These are phyloP conservation scores for Sinelater perroti DNA, from an alignment of 2,888 invertebrate species.

Conservation along the genomic window DNA sequence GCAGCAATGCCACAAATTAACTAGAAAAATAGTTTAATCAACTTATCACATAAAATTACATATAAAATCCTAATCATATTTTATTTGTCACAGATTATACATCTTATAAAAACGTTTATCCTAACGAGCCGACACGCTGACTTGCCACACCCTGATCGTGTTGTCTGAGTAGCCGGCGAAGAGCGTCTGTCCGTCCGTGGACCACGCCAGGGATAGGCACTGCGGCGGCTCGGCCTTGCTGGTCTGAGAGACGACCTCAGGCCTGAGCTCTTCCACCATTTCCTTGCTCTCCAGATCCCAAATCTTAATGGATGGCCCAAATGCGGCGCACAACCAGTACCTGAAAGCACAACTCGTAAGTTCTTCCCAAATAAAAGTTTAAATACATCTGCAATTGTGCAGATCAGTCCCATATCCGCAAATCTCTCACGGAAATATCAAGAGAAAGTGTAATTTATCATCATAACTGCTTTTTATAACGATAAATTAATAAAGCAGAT, in stretches of 20 bases:
- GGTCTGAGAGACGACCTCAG: constrained; percentile 86
- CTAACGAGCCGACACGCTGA: constrained; percentile 85
- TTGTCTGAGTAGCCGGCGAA: constrained; percentile 99
- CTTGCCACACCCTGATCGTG: constrained; percentile 98
- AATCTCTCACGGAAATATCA: constrained; percentile 57
- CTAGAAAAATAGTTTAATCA: too few relatives aligned
- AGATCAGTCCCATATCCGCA: constrained; percentile 62
- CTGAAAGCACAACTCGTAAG: too few relatives aligned
- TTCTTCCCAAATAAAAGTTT: too few relatives aligned
- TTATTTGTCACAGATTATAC: too few relatives aligned
- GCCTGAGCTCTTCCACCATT: constrained; percentile 97
- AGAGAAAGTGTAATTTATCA: constrained; percentile 48
- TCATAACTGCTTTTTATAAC: constrained; percentile 17
- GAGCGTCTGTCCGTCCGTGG: constrained; percentile 97
- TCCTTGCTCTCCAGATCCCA: constrained; percentile 99
- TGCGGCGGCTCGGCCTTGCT: constrained; percentile 92
- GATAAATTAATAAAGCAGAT: neutral
- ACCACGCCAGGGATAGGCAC: constrained; percentile 98
- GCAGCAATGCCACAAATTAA: too few relatives aligned
- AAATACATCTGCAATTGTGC: too few relatives aligned
- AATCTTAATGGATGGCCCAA: constrained; percentile 97
- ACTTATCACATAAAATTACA: too few relatives aligned
- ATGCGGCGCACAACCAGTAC: constrained; percentile 99
- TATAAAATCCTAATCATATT: too few relatives aligned
- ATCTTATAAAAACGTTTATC: neutral